Evolutionary conservation across 2,113 vertebrate species (phyloP), one percentile per base, ranked within the genome.

Genomic region (Malurus melanocephalus): DNA sequence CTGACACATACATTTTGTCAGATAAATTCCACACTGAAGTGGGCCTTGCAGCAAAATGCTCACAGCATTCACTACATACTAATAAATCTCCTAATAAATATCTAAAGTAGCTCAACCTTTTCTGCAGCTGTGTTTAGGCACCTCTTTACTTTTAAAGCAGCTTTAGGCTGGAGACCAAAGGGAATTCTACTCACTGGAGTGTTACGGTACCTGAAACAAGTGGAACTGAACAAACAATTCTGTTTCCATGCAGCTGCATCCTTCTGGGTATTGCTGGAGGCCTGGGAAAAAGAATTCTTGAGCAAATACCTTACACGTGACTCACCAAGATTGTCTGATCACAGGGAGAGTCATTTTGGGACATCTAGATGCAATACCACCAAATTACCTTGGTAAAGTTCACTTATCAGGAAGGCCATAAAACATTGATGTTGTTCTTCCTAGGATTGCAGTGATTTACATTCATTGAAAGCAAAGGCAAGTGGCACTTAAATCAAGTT

Each of bases 201-300:
- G 80, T 96, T 73, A 86, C 6, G 0, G 93, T 97, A 49, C 84
- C 94, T 80, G 93, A 93, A 83, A 90, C 27, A n/a, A 59, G n/a
- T 9, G 88, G 91, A 79, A 93, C 86, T 80, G 68, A 80, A 30
- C 23, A 17, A n/a, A n/a, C 38, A 96, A 28, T 76, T 96, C 94
- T 30, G 78, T 95, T 88, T 94, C 92, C 55, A 73, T 90, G 80
- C 94, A 95, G 56, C 66, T 73, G 85, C 91, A 97, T 11, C 7
- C n/a, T 77, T 93, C 90, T 71, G 92, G 90, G 43, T 91, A 87
- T 66, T 94, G 73, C 27, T 78, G 64, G 79, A 93, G 61, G 87
- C 90, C 92, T 95, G 72, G 67, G 23, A 38, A 86, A 82, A 80
- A 8, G 33, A 93, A 90, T 56, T 71, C 2, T 28, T 74, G 16